Percentiles rank a stretch among this genome's conserved stretches.
Conservation (phyloP, 2,113 vertebrate genomes). For the Eretmochelys imbricata region DNA sequence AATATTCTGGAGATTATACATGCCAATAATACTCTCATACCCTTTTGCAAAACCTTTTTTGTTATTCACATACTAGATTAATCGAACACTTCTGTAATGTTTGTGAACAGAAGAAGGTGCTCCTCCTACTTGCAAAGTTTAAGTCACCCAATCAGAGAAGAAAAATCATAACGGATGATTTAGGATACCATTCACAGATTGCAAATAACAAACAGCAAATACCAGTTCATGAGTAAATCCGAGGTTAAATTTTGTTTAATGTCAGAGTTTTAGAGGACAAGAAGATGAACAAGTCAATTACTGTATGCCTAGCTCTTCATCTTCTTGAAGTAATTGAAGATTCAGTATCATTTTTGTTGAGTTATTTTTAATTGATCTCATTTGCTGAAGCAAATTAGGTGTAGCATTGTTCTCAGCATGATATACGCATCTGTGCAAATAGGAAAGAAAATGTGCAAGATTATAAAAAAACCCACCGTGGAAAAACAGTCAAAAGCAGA, state of each 20-base stretch:
- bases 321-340: slow-evolving; percentile 65
- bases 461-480: not conserved
- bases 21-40: not conserved
- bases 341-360: slow-evolving; percentile 61
- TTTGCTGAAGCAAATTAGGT: slow-evolving; percentile 78
- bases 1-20: not conserved
- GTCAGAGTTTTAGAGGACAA: not conserved
- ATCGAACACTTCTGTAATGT: not conserved
- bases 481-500: slow-evolving; percentile 27
- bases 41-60: not conserved
- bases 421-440: slow-evolving; percentile 54
- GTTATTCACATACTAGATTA: not conserved
- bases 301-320: slow-evolving; percentile 36
- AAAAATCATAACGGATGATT: not conserved
- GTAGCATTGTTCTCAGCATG: slow-evolving; percentile 68
- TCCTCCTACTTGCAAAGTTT: not conserved
- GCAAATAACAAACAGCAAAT: not conserved
- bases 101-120: not conserved
- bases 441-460: slow-evolving; percentile 47
- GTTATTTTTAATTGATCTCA: slow-evolving; percentile 78
- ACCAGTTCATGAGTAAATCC: not conserved
- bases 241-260: not conserved
- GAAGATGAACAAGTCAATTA: slow-evolving; percentile 65
- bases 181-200: not conserved
- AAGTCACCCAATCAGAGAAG: slow-evolving; percentile 1